Evolutionary conservation across 2,797 vertebrate species (phyloP).

Genomic region (Paguma larvata): DNA sequence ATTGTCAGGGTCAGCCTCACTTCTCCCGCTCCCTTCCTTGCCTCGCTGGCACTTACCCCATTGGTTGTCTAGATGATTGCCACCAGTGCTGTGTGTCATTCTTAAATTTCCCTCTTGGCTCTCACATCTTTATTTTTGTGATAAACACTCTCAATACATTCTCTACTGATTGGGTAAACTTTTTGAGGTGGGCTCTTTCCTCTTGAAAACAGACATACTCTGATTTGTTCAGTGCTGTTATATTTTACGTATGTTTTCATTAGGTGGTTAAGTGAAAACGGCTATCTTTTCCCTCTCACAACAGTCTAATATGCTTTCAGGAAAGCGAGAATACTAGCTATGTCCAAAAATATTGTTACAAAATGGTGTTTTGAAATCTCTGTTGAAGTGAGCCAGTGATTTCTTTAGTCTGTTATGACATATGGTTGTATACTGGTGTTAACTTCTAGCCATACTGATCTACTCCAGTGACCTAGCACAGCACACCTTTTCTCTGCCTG

Average conservation of each 20-base stretch:
- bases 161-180: background rate
- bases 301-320: background rate
- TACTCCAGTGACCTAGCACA: background rate
- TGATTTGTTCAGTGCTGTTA: background rate
- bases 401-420: background rate
- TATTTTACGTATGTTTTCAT: background rate
- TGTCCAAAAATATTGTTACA: constrained; percentile 4
- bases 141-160: background rate
- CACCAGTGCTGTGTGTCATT: background rate
- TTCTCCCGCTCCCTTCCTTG: background rate
- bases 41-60: background rate
- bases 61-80: background rate
- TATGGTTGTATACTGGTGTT: background rate
- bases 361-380: background rate
- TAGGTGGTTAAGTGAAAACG: constrained; percentile 85
- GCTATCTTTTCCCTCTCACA: background rate
- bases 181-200: constrained; percentile 16
- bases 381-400: background rate
- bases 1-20: background rate
- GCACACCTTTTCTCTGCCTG: background rate
- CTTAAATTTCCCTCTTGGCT: background rate
- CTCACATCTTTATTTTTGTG: constrained; percentile 10
- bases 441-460: background rate
- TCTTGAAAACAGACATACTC: background rate
- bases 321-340: background rate